Evolutionary conservation across 2,888 invertebrate genomes (phyloP), one percentile per base, ranked within the genome.

Genomic region (Morpho deidamia): DNA sequence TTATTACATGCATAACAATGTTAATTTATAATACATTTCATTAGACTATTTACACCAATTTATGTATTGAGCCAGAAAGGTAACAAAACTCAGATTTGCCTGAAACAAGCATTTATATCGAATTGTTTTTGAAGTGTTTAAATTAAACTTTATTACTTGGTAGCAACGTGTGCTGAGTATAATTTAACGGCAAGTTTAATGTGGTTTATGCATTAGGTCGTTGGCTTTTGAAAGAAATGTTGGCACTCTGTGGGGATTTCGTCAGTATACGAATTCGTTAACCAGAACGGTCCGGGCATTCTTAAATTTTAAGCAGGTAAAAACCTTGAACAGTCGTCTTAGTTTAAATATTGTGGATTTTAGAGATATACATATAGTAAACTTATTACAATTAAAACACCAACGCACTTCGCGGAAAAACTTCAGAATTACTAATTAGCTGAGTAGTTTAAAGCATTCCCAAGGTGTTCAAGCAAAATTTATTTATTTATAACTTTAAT

Each of bases 221-320:
- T 82, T 86, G 86, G 74, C 86, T 80, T 79, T 78, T 72, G 66
- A 76, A 81, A 82, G 78, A 83, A 83, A 84, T 82, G 81, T 86
- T 86, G 85, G 85, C 84, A 86, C 72, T 72, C 66, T 72, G 67
- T 70, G 60, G 66, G 71, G 77, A 78, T 83, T 84, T 83, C 84
- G 81, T 83, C 83, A 84, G 77, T 76, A 72, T 70, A 69, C 74
- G 77, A 78, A 78, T 80, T 78, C 75, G 82, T 83, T 78, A 80
- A 79, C 78, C 78, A 78, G 76, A 82, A 80, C 77, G 66, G 50
- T 58, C 43, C 44, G 52, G 46, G 44, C 53, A 59, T 55, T 50
- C 37, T 59, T 50, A 42, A 48, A 51, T 50, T 49, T 60, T 52
- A 52, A 55, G 56, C 63, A 59, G 59, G 57, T 55, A 59, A 56